Conservation (phyloP, 1,140 invertebrate genomes). For the Mizuhopecten yessoensis region DNA sequence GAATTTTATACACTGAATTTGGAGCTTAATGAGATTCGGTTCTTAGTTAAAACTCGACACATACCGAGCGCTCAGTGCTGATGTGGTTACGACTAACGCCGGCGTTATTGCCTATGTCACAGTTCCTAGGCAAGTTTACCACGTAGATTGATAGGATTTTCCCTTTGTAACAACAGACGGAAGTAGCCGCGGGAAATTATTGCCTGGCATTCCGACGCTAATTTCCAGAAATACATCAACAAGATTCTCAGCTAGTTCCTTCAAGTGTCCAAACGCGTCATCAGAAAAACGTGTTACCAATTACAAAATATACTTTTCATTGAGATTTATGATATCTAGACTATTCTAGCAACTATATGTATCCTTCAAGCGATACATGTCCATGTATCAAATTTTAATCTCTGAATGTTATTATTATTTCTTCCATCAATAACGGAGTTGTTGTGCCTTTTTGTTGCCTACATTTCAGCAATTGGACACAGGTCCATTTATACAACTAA, state of each 20-base stretch:
- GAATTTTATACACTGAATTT: neutral
- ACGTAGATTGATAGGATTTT: slow-evolving; percentile 24
- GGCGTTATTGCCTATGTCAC: neutral
- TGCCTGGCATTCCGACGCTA: neutral
- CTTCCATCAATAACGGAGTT: no score
- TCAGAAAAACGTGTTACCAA: neutral
- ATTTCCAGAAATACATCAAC: slow-evolving; percentile 24
- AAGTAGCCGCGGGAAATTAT: slow-evolving; percentile 30
- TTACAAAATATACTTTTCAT: no score
- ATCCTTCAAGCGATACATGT: no score
- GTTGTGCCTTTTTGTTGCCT: no score
- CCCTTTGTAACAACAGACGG: neutral
- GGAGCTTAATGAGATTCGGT: neutral
- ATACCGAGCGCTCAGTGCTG: neutral
- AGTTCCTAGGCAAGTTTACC: neutral
- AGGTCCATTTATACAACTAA: no score
- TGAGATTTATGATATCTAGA: no score
- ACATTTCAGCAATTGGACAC: no score
- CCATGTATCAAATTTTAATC: no score
- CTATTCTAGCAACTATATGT: no score
- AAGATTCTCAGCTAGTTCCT: neutral
- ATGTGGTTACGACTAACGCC: neutral
- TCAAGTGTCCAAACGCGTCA: neutral
- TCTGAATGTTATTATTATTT: no score
- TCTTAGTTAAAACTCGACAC: neutral